Conservation (phyloP, 2,113 vertebrate genomes). For the Ceratotherium simum region DNA sequence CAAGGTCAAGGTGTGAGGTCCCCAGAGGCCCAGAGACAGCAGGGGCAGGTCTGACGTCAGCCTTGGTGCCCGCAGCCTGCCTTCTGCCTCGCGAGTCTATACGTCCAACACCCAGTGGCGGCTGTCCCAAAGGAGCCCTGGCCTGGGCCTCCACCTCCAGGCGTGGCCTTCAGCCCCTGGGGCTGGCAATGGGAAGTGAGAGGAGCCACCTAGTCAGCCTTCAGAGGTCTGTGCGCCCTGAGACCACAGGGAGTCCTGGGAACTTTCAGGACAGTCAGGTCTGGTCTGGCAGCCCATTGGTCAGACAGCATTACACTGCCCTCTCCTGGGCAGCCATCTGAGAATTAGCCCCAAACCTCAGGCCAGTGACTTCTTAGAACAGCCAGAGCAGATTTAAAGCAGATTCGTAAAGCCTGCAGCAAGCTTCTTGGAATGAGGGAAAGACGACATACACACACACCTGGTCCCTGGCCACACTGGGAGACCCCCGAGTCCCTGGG, state of each 20-base stretch:
- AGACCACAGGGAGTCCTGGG: background rate
- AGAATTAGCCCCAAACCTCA: rapidly evolving
- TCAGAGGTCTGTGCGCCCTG: background rate
- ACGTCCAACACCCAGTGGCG: rapidly evolving
- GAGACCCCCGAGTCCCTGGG: background rate
- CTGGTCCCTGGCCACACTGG: background rate
- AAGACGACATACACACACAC: background rate
- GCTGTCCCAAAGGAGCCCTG: background rate
- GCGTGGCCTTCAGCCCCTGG: background rate
- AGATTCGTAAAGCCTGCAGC: background rate
- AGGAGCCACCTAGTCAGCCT: background rate
- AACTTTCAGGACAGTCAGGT: rapidly evolving
- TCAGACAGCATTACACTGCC: constrained; percentile 33
- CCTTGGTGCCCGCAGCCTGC: background rate
- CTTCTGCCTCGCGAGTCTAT: background rate
- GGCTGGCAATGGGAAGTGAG: too few relatives aligned
- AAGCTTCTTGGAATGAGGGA: background rate
- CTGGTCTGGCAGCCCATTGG: rapidly evolving
- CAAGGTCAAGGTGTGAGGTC: background rate
- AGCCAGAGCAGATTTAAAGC: background rate
- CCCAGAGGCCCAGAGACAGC: background rate
- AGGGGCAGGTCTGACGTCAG: background rate
- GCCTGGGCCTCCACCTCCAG: background rate
- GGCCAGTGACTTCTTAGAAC: too few relatives aligned
- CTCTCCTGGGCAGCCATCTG: constrained; percentile 52